Evolutionary conservation across 2,797 vertebrate genomes (phyloP).

Genomic region (Platyrinchus mystaceus): DNA sequence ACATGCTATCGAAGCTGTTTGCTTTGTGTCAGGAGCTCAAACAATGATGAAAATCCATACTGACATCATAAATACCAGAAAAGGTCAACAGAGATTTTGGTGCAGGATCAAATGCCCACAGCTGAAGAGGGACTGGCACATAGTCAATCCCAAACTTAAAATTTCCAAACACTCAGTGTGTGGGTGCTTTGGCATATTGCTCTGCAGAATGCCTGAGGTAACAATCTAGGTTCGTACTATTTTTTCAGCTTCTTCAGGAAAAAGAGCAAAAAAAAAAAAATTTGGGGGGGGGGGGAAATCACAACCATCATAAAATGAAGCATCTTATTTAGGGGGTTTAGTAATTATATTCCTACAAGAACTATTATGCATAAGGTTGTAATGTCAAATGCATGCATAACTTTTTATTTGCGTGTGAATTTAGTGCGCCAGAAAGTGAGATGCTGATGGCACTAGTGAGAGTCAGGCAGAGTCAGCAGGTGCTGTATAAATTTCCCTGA

Average conservation of each 20-base stretch:
- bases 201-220: constrained; percentile 30
- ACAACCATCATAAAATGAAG: neutral
- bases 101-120: constrained; percentile 14
- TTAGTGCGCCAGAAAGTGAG: constrained; percentile 1
- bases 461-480: constrained; percentile 9
- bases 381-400: neutral
- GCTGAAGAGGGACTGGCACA: constrained; percentile 37
- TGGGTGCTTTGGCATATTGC: constrained; percentile 21
- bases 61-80: constrained; percentile 73
- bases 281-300: neutral
- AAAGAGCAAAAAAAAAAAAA: neutral
- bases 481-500: constrained; percentile 19
- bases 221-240: neutral
- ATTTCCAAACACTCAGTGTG: neutral
- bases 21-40: constrained; percentile 66
- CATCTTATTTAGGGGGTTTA: neutral
- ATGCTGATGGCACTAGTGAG: neutral
- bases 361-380: neutral
- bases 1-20: constrained; percentile 54
- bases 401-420: neutral
- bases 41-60: constrained; percentile 67
- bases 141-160: constrained; percentile 47
- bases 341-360: neutral
- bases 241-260: constrained; percentile 5
- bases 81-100: constrained; percentile 69